These are phyloP conservation scores for Teleopsis dalmanni DNA, from an alignment of 1,140 invertebrate genomes.

Conservation along the genomic window DNA sequence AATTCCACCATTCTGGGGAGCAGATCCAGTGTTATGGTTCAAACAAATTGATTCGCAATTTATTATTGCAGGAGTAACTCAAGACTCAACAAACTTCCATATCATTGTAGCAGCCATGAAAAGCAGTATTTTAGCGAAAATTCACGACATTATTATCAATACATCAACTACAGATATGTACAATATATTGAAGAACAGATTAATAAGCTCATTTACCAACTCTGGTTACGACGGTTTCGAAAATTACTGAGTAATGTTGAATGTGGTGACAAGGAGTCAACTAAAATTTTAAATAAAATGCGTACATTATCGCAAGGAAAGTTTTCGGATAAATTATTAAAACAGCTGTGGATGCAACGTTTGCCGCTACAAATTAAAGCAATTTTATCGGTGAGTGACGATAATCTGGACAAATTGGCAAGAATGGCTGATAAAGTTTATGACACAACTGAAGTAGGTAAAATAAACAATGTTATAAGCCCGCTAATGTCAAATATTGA, in stretches of 20 bases:
- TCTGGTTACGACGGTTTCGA: no score
- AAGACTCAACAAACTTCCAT: slow-evolving; percentile 3
- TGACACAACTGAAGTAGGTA: no score
- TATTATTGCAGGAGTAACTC: neutral
- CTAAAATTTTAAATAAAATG: no score
- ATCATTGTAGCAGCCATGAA: slow-evolving; percentile 1
- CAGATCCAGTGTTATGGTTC: neutral
- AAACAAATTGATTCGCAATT: slow-evolving; percentile 1
- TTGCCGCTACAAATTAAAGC: neutral
- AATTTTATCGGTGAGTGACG: neutral
- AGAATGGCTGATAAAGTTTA: no score
- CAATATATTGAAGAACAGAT: no score
- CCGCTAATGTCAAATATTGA: no score
- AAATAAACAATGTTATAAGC: no score
- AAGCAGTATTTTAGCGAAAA: neutral
- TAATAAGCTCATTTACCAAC: no score
- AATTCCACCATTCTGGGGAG: neutral
- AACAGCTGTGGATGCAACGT: neutral
- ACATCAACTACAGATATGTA: neutral
- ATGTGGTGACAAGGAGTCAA: no score
- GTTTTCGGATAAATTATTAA: neutral
- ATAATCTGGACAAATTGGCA: neutral
- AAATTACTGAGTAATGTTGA: no score
- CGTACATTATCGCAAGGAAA: neutral
- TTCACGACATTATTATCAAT: neutral